Conservation (phyloP, 2,888 invertebrate species). For the Xylota segnis region DNA sequence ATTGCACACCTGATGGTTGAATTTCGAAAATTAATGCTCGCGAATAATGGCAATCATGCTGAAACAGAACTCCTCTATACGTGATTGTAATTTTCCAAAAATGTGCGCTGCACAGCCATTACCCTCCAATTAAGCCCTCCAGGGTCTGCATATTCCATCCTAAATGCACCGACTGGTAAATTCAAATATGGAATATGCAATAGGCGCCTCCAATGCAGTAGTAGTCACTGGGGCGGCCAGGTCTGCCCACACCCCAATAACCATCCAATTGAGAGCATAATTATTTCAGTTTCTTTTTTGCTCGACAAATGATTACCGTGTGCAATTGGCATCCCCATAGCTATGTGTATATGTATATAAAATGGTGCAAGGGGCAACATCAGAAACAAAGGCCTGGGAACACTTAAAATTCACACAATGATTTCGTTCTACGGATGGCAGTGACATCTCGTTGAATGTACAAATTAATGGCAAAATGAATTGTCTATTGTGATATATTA, state of each 20-base stretch:
- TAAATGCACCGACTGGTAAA: constrained; percentile 36
- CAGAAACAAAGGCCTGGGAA: constrained; percentile 33
- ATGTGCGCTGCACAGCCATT: constrained; percentile 34
- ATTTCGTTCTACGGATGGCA: constrained; percentile 57
- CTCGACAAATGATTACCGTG: constrained; percentile 33
- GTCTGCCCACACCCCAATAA: constrained; percentile 8
- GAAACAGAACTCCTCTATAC: constrained; percentile 32
- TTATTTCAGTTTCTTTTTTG: constrained; percentile 39
- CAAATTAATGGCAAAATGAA: constrained; percentile 69
- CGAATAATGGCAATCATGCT: constrained; percentile 36
- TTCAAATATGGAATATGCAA: constrained; percentile 31
- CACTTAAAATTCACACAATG: constrained; percentile 63
- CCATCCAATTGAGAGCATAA: constrained; percentile 58
- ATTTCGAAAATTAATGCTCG: constrained; percentile 52
- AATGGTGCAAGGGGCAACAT: neutral
- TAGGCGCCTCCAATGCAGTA: constrained; percentile 18
- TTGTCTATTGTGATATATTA: constrained; percentile 65
- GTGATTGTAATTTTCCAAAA: constrained; percentile 52
- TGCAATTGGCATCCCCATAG: constrained; percentile 12
- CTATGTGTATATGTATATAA: no score
- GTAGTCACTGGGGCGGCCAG: constrained; percentile 7
- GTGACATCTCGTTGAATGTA: constrained; percentile 70
- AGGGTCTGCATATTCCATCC: constrained; percentile 26
- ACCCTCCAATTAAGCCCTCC: constrained; percentile 56
- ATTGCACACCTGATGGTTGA: constrained; percentile 54